phyloP scores from a whole-genome alignment of 2,113 vertebrate species.

The Rhinoptilus africanus region DNA sequence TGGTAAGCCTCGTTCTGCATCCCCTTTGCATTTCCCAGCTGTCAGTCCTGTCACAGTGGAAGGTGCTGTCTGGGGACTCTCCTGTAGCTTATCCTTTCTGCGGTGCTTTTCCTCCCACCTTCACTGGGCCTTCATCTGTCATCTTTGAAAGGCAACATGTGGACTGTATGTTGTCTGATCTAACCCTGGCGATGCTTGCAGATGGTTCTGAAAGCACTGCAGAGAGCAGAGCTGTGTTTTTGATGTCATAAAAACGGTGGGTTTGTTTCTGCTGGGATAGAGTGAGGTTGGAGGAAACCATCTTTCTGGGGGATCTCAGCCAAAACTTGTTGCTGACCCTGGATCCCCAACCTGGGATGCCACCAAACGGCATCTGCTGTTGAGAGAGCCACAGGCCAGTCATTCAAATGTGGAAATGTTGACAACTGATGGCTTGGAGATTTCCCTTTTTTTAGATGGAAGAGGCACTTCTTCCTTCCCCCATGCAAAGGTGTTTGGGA shows the following conservation, averaged over 20 bases:
- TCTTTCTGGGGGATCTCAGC: background rate
- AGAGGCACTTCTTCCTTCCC: background rate
- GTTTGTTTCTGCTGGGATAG: background rate
- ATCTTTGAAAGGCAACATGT: background rate
- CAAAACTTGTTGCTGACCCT: background rate
- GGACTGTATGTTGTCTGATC: background rate
- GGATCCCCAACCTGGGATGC: background rate
- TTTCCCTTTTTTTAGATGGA: background rate
- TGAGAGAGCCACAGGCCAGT: background rate
- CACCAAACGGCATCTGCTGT: background rate
- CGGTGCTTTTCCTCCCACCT: background rate
- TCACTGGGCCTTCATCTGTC: background rate
- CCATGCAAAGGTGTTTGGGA: background rate
- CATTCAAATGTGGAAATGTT: background rate
- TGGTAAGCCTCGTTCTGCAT: slow-evolving; percentile 58
- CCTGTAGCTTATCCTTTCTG: background rate
- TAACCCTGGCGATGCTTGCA: background rate
- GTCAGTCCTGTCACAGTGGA: background rate
- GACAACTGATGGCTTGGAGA: background rate
- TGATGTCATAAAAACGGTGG: background rate
- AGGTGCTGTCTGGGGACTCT: background rate
- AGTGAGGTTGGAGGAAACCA: background rate
- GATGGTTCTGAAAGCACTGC: background rate
- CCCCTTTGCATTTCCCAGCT: background rate
- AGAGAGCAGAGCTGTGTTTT: background rate